Base-by-base conservation (phyloP, 2,113 vertebrate genomes). In the Anseranas semipalmata region DNA sequence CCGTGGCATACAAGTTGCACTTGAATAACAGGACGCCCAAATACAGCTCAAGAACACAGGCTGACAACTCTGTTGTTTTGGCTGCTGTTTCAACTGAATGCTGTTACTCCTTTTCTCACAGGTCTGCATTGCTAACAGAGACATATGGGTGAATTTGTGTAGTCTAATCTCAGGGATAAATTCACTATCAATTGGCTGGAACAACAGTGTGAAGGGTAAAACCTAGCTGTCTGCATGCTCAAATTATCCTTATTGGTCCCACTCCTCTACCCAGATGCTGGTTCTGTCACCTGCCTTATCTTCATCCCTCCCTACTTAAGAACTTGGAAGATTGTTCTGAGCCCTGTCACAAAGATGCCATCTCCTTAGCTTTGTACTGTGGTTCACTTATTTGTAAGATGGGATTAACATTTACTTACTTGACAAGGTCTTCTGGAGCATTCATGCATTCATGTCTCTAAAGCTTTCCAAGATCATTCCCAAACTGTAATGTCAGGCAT, bases 261-360 rank as follows among this genome's bases (percentile, higher is more conserved):
- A 43, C 19, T 18, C 25, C 63, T 28, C 30, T 45, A 43, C 76
- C 18, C 41, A 50, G 30, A 25, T 30, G 12, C 45, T 82, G 28
- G 2, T 82, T 93, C 56, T 72, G 13, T 41, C 60, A 87, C 17
- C 32, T 77, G 37, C 55, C 71, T 71, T 43, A 5, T 58, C 39
- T 0, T 0, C 32, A 75, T 43, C 25, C 56, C 41, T 83, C 33
- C 15, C 46, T 68, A 1, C 0, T 0, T 37, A 48, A 81, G 39
- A 81, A 65, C 15, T 19, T 35, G 81, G 68, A 87, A 86, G 48
- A 52, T 33, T 78, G 15, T 21, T 91, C 70, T 90, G 30, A 93
- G 19, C 33, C 21, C 37, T 66, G 25, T 74, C 76, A 74, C 30
- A 76, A 90, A 71, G 50, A 52, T 63, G 33, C 3, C 50, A 39